These are phyloP conservation scores for Falco peregrinus DNA, from an alignment of 2,797 vertebrate genomes.

Conservation along the genomic window DNA sequence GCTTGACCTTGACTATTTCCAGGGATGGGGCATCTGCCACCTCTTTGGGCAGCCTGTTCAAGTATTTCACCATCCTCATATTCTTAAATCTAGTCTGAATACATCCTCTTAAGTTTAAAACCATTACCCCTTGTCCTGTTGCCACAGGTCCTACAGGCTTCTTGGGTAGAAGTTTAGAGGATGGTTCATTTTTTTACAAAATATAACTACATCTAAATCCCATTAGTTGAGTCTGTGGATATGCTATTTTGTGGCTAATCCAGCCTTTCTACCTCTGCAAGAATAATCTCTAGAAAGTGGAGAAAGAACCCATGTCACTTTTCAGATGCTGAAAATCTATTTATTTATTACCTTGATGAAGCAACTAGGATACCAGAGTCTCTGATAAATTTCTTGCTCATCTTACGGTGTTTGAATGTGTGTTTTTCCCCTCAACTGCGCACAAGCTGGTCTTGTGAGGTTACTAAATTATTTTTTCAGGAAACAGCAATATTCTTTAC, in stretches of 20 bases:
- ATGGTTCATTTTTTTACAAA: background rate
- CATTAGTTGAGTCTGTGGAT: background rate
- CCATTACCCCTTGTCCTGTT: background rate
- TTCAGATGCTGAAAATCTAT: background rate
- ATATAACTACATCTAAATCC: background rate
- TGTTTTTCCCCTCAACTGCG: background rate
- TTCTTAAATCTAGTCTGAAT: background rate
- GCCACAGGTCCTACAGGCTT: background rate
- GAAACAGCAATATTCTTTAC: background rate
- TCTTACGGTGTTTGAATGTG: background rate
- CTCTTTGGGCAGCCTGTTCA: background rate
- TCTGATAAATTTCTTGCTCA: background rate
- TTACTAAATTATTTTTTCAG: background rate
- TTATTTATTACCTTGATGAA: constrained; percentile 5
- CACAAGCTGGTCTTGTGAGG: background rate
- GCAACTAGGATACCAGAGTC: background rate
- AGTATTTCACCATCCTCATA: background rate
- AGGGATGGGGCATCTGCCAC: too few relatives aligned
- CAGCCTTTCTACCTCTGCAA: background rate
- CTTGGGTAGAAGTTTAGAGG: background rate
- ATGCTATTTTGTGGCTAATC: background rate
- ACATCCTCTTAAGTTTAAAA: background rate
- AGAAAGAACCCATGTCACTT: background rate
- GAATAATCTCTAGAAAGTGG: background rate
- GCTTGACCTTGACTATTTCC: too few relatives aligned